These are phyloP conservation scores for Cassiopea andromeda DNA, from an alignment of 30 jellyfish, hydroid and myxozoan genomes.

Conservation along the genomic window DNA sequence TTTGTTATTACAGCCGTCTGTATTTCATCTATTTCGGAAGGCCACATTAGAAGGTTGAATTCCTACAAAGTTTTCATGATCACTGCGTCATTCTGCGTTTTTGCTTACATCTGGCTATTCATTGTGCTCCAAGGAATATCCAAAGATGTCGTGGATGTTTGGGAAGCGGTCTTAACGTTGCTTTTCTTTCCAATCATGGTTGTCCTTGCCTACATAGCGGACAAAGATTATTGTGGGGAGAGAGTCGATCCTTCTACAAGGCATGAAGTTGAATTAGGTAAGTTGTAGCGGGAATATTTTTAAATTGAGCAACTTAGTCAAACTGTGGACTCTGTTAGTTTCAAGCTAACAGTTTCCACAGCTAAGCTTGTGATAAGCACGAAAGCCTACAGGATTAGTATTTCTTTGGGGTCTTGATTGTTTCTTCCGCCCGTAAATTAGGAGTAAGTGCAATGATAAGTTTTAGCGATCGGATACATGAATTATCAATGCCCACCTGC, in stretches of 20 bases:
- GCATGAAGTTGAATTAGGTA: slow-evolving; percentile 85
- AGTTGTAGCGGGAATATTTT: background rate
- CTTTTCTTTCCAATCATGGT: slow-evolving; percentile 91
- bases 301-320: background rate
- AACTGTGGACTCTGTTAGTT: no score
- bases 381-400: no score
- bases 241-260: slow-evolving; percentile 37
- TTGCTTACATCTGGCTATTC: slow-evolving; percentile 95
- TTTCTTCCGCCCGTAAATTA: no score
- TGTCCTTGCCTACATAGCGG: slow-evolving; percentile 90
- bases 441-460: no score
- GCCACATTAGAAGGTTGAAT: slow-evolving; percentile 67
- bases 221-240: slow-evolving; percentile 80
- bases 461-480: no score
- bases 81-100: slow-evolving; percentile 89
- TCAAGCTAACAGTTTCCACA: no score
- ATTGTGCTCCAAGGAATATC: slow-evolving; percentile 71
- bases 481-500: no score
- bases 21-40: slow-evolving; percentile 75
- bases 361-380: no score
- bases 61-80: slow-evolving; percentile 80
- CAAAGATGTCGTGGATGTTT: slow-evolving; percentile 65
- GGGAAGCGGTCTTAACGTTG: slow-evolving; percentile 98
- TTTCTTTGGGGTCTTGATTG: no score
- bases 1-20: slow-evolving; percentile 92